phyloP scores from a whole-genome alignment of 2,888 invertebrate genomes.

The Poecilus cupreus region DNA sequence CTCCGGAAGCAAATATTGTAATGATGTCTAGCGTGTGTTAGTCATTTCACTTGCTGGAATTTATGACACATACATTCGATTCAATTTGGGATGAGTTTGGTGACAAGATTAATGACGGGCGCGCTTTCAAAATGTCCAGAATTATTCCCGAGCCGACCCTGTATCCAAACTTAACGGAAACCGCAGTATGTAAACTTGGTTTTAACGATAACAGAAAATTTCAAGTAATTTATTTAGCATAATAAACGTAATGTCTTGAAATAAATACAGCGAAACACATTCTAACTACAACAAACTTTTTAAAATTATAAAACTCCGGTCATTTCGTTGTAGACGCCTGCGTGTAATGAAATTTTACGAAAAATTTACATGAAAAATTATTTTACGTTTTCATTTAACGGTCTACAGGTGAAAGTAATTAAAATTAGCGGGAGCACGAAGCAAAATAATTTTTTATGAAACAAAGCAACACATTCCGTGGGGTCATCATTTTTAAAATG shows the following conservation, averaged over 20 bases:
- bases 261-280: not conserved
- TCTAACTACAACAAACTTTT: not conserved
- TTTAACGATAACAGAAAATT: not conserved
- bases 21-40: constrained; percentile 15
- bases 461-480: not conserved
- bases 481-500: not conserved
- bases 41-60: constrained; percentile 20
- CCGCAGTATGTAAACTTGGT: not conserved
- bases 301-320: too few species aligned
- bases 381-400: not conserved
- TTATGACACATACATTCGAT: constrained; percentile 14
- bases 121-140: not conserved
- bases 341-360: too few species aligned
- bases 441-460: not conserved
- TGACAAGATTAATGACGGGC: not conserved
- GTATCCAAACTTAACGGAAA: constrained; percentile 5
- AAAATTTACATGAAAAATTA: not conserved
- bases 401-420: not conserved
- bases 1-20: constrained; percentile 13
- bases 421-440: not conserved
- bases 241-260: not conserved
- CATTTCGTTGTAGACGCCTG: too few species aligned
- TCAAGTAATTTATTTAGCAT: too few species aligned
- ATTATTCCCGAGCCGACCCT: not conserved
- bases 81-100: not conserved